Evolutionary conservation across 2,113 vertebrate genomes (phyloP).

Genomic region (Proterorhinus semilunaris): DNA sequence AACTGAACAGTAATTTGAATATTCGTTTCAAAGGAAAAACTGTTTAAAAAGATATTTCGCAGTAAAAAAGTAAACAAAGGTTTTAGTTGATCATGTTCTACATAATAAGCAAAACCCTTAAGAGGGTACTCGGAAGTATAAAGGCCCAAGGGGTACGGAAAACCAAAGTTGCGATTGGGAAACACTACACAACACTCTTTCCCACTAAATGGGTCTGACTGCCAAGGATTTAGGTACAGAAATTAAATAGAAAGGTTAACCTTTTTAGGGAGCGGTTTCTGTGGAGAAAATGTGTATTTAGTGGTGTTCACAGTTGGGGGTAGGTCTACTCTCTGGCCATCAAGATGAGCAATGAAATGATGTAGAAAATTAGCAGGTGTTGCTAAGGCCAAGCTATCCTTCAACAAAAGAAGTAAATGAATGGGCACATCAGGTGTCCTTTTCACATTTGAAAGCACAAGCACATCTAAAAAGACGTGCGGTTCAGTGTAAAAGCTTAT

Average conservation of each 20-base stretch:
- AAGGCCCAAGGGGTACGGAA: too few species aligned
- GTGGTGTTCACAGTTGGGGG: constrained; percentile 68
- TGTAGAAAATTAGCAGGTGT: constrained; percentile 43
- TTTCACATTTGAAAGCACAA: constrained; percentile 69
- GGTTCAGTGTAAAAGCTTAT: constrained; percentile 72
- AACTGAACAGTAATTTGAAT: too few species aligned
- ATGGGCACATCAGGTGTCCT: constrained; percentile 61
- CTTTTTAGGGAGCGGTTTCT: constrained; percentile 51
- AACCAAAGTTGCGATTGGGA: too few species aligned
- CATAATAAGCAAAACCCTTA: too few species aligned
- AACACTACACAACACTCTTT: neutral
- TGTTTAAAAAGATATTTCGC: too few species aligned
- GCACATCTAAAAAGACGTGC: constrained; percentile 62
- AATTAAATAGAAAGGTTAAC: constrained; percentile 59
- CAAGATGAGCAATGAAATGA: constrained; percentile 48
- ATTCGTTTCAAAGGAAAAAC: too few species aligned
- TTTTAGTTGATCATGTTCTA: too few species aligned
- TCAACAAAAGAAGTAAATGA: constrained; percentile 49
- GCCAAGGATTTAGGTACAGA: constrained; percentile 18
- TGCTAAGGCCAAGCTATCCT: constrained; percentile 32
- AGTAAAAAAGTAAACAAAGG: too few species aligned
- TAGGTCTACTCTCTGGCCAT: constrained; percentile 54
- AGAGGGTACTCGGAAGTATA: too few species aligned
- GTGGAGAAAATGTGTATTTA: constrained; percentile 58
- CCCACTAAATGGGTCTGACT: constrained; percentile 32